Conservation (phyloP, 1,140 invertebrate genomes). For the Riptortus pedestris region DNA sequence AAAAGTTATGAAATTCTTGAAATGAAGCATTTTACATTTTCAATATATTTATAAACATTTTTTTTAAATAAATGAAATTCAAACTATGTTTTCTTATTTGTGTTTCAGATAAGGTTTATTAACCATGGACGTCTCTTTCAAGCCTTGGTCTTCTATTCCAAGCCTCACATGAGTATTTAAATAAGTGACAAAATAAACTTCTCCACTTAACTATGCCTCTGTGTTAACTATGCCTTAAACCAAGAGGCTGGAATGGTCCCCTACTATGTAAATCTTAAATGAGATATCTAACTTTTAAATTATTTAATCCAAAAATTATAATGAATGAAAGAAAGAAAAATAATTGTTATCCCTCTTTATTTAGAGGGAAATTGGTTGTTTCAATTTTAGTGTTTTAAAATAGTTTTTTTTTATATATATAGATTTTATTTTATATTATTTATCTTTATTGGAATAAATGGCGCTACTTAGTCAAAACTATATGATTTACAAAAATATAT, state of each 20-base stretch:
- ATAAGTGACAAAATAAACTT: not conserved
- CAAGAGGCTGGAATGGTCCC: conserved; percentile 9
- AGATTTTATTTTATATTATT: not conserved
- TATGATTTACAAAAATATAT: conserved; percentile 5
- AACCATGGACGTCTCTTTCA: conserved; percentile 9
- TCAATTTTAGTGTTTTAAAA: conserved; percentile 10
- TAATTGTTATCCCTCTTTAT: conserved; percentile 9
- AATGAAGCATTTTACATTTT: too few relatives aligned
- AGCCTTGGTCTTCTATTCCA: conserved; percentile 4
- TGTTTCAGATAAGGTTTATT: conserved; percentile 3
- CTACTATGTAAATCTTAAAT: not conserved
- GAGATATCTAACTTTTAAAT: not conserved
- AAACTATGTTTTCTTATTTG: too few relatives aligned
- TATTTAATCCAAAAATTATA: not conserved
- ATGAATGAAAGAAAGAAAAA: too few relatives aligned
- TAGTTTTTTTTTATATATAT: conserved; percentile 5
- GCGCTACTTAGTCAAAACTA: conserved; percentile 1
- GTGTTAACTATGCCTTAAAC: not conserved
- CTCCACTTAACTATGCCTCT: conserved; percentile 1
- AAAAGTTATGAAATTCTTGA: too few relatives aligned
- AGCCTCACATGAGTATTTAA: conserved; percentile 5
- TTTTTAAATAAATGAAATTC: too few relatives aligned
- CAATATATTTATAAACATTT: too few relatives aligned
- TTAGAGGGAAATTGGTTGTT: conserved; percentile 10
- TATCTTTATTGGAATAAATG: conserved; percentile 5